These are phyloP conservation scores for Diabrotica undecimpunctata DNA, from an alignment of 1,140 invertebrate species.

Conservation along the genomic window DNA sequence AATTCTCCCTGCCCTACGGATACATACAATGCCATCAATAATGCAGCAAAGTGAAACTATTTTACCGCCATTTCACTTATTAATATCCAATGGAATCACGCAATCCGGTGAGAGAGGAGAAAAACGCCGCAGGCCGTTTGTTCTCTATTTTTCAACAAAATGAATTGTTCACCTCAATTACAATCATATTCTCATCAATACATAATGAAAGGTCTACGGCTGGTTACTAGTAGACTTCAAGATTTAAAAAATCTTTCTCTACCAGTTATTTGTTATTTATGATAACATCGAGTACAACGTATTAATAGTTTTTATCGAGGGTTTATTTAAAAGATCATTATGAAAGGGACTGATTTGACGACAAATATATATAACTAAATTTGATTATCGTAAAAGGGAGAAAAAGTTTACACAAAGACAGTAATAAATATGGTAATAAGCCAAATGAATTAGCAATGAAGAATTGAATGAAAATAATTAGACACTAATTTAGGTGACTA, in stretches of 20 bases:
- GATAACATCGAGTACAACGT: neutral
- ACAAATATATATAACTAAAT: too few species aligned
- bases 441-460: too few species aligned
- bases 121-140: neutral
- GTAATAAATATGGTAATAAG: too few species aligned
- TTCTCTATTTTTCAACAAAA: slow-evolving; percentile 3
- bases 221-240: neutral
- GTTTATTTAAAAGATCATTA: too few species aligned
- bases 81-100: slow-evolving; percentile 21
- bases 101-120: slow-evolving; percentile 16
- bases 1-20: slow-evolving; percentile 19
- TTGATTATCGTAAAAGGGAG: too few species aligned
- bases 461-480: too few species aligned
- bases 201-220: neutral
- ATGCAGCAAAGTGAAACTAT: slow-evolving; percentile 36
- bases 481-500: too few species aligned
- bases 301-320: neutral
- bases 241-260: neutral
- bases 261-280: slow-evolving; percentile 1
- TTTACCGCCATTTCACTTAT: slow-evolving; percentile 28
- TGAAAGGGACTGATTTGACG: too few species aligned
- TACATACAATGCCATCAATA: slow-evolving; percentile 25
- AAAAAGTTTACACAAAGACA: too few species aligned
- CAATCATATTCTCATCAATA: slow-evolving; percentile 6
- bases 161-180: slow-evolving; percentile 5